Evolutionary conservation across 1,140 invertebrate genomes (phyloP).

Genomic region (Zaprionus vittiger): DNA sequence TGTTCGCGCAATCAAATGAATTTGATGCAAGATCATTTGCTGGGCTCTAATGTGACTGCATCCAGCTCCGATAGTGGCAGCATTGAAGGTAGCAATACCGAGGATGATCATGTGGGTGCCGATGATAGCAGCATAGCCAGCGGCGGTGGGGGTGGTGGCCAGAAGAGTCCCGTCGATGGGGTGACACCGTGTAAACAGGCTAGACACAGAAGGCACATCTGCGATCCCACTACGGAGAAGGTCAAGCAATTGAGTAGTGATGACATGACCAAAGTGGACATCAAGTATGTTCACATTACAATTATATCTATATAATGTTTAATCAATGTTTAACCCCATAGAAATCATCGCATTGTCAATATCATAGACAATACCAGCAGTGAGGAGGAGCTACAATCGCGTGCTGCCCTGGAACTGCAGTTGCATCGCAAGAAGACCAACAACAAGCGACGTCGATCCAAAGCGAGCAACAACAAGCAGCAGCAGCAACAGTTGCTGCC

Average conservation of each 20-base stretch:
- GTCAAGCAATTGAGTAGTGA: constrained; percentile 62
- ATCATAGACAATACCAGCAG: constrained; percentile 83
- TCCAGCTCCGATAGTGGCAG: constrained; percentile 90
- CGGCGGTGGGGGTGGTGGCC: constrained; percentile 61
- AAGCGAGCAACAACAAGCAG: constrained; percentile 60
- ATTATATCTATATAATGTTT: neutral
- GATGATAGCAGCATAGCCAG: constrained; percentile 83
- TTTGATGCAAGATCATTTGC: constrained; percentile 85
- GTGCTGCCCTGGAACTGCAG: constrained; percentile 59
- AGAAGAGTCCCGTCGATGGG: constrained; percentile 81
- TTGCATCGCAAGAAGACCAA: constrained; percentile 71
- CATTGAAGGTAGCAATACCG: constrained; percentile 91
- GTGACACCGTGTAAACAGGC: constrained; percentile 86
- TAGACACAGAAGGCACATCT: constrained; percentile 69
- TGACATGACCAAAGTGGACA: constrained; percentile 70
- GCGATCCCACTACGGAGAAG: constrained; percentile 76
- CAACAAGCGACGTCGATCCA: constrained; percentile 78
- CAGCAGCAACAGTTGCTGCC: constrained; percentile 63
- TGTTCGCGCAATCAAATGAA: constrained; percentile 85
- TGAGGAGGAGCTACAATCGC: constrained; percentile 74
- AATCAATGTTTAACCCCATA: constrained; percentile 17
- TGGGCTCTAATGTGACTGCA: constrained; percentile 86
- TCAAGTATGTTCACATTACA: constrained; percentile 59
- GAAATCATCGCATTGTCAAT: constrained; percentile 81
- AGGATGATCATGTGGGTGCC: constrained; percentile 87